Conservation (phyloP, 2,797 vertebrate genomes). For the Rhinella marina region DNA sequence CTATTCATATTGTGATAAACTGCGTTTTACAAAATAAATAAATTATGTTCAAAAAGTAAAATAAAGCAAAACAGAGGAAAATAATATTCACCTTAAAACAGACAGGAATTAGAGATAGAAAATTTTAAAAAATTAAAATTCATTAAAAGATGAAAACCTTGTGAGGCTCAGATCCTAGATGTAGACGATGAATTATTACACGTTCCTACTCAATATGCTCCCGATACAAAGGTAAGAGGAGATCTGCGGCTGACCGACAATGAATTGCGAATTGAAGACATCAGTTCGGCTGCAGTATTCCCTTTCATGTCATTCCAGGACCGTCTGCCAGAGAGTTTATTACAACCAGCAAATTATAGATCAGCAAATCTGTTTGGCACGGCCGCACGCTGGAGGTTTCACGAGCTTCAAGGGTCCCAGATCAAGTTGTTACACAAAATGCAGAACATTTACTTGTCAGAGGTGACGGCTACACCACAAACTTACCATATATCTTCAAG, state of each 20-base stretch:
- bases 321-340: not conserved
- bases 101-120: too few species aligned
- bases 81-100: too few species aligned
- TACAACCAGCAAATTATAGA: slow-evolving; percentile 1
- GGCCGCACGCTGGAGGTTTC: not conserved
- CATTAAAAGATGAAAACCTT: too few species aligned
- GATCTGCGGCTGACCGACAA: not conserved
- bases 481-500: not conserved
- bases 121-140: too few species aligned
- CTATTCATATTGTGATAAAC: too few species aligned
- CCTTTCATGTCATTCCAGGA: not conserved
- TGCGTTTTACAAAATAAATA: too few species aligned
- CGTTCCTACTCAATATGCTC: too few species aligned
- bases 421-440: slow-evolving; percentile 1
- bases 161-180: too few species aligned
- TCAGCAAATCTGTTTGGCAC: not conserved
- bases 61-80: too few species aligned
- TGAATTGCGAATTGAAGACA: not conserved
- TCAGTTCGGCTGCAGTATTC: not conserved
- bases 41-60: too few species aligned
- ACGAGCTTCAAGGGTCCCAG: not conserved
- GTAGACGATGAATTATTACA: too few species aligned
- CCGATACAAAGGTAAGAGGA: not conserved
- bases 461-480: not conserved
- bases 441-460: slow-evolving; percentile 9